Percentiles rank a stretch among this genome's conserved stretches.
Evolutionary conservation across 2,797 vertebrate species (phyloP).

Genomic region (Glossophaga mutica): DNA sequence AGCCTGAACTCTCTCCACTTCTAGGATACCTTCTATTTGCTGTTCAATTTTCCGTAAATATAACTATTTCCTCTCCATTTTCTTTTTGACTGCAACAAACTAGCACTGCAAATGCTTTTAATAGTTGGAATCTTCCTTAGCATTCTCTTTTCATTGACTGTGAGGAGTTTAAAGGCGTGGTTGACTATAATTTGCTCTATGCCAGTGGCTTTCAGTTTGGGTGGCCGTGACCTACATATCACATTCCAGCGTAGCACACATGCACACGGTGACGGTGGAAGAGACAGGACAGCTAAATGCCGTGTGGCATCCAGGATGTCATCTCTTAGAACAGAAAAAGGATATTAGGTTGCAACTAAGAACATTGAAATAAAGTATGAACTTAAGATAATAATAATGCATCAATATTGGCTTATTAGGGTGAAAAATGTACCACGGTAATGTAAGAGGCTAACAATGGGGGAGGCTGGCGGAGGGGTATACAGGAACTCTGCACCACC

Average conservation of each 20-base stretch:
- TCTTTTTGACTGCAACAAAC: not conserved
- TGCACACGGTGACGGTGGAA: not conserved
- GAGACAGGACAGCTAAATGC: not conserved
- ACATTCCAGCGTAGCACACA: not conserved
- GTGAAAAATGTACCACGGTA: not conserved
- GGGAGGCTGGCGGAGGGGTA: not conserved
- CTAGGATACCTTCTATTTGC: not conserved
- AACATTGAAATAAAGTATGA: not conserved
- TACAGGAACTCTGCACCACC: not conserved
- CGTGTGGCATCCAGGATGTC: not conserved
- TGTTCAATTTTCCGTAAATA: conserved; percentile 14
- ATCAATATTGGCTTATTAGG: not conserved
- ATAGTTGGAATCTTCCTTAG: not conserved
- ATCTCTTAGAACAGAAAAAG: not conserved
- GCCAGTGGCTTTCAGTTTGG: not conserved
- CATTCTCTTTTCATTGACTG: not conserved
- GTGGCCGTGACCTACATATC: not conserved
- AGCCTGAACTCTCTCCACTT: conserved; percentile 35
- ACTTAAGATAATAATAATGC: not conserved
- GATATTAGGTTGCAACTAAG: not conserved
- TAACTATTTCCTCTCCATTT: not conserved
- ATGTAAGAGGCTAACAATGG: not conserved
- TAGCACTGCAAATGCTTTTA: conserved; percentile 1
- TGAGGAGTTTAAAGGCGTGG: not conserved
- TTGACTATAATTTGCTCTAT: not conserved